Percentiles rank a stretch among this genome's conserved stretches.
phyloP scores from a whole-genome alignment of 2,797 vertebrate genomes.

The Myoxocephalus aenaeus region DNA sequence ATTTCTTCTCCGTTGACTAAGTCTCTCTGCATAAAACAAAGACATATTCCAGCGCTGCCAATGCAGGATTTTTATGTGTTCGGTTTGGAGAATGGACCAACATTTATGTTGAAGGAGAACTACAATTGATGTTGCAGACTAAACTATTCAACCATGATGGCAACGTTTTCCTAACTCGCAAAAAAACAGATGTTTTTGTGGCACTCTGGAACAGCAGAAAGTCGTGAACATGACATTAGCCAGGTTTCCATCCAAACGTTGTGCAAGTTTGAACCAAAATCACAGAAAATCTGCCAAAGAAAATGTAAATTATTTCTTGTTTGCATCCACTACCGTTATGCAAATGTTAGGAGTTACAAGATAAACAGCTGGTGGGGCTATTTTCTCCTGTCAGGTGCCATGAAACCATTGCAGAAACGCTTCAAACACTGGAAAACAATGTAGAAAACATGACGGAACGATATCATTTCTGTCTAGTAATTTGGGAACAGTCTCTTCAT shows the following conservation, averaged over 20 bases:
- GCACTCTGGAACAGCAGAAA: background rate
- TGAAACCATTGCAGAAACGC: background rate
- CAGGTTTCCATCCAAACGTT: background rate
- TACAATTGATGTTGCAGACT: background rate
- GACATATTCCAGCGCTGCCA: slow-evolving; percentile 14
- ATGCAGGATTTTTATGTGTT: background rate
- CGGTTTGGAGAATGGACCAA: background rate
- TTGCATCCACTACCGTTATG: background rate
- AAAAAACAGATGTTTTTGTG: background rate
- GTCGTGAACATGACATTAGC: background rate
- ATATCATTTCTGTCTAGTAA: background rate
- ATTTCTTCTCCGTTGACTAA: slow-evolving; percentile 30
- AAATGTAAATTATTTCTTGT: background rate
- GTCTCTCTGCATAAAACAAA: slow-evolving; percentile 16
- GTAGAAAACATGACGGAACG: background rate
- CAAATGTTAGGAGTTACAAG: background rate
- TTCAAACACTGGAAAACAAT: background rate
- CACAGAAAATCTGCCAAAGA: background rate
- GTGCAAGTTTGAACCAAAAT: background rate
- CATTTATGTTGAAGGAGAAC: background rate
- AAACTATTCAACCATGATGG: background rate
- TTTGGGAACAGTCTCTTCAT: background rate
- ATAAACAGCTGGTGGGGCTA: background rate
- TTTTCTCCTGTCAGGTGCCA: background rate
- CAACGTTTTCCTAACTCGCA: background rate